phyloP scores from a whole-genome alignment of 2,888 invertebrate genomes.

The Unio delphinus region DNA sequence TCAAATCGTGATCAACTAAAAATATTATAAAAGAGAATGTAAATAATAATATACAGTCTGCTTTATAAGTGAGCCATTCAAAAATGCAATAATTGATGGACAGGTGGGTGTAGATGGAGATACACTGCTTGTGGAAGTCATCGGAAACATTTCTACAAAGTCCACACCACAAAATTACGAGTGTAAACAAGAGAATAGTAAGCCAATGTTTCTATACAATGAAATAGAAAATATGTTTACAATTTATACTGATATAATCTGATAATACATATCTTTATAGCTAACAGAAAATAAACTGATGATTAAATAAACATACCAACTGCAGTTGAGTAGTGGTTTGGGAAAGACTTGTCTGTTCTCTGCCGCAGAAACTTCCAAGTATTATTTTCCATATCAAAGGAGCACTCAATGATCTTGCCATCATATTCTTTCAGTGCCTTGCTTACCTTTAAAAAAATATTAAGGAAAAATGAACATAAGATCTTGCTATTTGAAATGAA shows the following conservation, averaged over 20 bases:
- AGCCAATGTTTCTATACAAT: background rate
- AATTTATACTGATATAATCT: background rate
- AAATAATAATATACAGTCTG: too few relatives aligned
- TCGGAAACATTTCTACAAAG: too few relatives aligned
- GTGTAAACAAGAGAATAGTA: background rate
- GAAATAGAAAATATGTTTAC: background rate
- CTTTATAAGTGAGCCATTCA: too few relatives aligned
- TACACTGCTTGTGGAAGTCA: too few relatives aligned
- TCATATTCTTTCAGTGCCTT: constrained; percentile 85
- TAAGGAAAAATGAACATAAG: background rate
- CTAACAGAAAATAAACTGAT: background rate
- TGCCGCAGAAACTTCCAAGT: constrained; percentile 96
- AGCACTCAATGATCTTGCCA: constrained; percentile 97
- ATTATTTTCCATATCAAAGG: constrained; percentile 77
- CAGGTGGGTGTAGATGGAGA: too few relatives aligned
- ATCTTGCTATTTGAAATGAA: too few relatives aligned
- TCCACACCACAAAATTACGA: too few relatives aligned
- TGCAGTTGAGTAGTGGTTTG: constrained; percentile 91
- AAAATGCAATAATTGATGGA: too few relatives aligned
- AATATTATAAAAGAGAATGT: too few relatives aligned
- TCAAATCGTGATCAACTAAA: too few relatives aligned
- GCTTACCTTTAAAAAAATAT: constrained; percentile 71
- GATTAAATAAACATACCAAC: constrained; percentile 74
- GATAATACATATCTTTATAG: background rate
- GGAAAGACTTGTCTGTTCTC: constrained; percentile 95